Evolutionary conservation across 53 echinoderm and acorn worm genomes (phyloP).

Genomic region (Luidia sarsii): DNA sequence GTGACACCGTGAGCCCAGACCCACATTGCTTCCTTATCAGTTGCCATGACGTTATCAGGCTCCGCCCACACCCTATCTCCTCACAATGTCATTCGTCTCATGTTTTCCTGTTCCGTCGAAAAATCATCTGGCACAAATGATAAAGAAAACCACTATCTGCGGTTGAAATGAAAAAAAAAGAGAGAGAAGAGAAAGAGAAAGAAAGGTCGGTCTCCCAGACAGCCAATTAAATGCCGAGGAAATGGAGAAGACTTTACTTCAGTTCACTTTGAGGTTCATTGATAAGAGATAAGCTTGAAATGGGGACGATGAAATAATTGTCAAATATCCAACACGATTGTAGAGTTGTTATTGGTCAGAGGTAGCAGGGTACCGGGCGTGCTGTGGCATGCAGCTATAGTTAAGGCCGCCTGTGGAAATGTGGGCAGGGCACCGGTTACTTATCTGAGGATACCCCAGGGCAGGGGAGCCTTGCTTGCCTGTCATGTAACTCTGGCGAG

Average conservation of each 20-base stretch:
- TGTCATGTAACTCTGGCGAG: conserved; percentile 38
- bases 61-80: conserved; percentile 17
- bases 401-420: conserved; percentile 9
- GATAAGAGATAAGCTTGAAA: too few species aligned
- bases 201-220: background rate
- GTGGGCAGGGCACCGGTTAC: conserved; percentile 27
- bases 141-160: background rate
- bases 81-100: conserved; percentile 26
- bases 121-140: conserved; percentile 14
- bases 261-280: too few species aligned
- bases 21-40: conserved; percentile 43
- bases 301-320: too few species aligned
- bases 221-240: too few species aligned
- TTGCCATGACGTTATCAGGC: background rate
- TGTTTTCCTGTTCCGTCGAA: conserved; percentile 33
- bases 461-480: conserved; percentile 14
- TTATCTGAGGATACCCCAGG: background rate
- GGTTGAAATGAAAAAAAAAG: background rate
- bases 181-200: too few species aligned
- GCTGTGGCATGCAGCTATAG: too few species aligned
- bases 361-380: too few species aligned
- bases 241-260: too few species aligned
- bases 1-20: conserved; percentile 28
- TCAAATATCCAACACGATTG: too few species aligned
- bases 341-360: too few species aligned